phyloP scores from a whole-genome alignment of 2,797 vertebrate genomes.

The Rhynchonycteris naso region DNA sequence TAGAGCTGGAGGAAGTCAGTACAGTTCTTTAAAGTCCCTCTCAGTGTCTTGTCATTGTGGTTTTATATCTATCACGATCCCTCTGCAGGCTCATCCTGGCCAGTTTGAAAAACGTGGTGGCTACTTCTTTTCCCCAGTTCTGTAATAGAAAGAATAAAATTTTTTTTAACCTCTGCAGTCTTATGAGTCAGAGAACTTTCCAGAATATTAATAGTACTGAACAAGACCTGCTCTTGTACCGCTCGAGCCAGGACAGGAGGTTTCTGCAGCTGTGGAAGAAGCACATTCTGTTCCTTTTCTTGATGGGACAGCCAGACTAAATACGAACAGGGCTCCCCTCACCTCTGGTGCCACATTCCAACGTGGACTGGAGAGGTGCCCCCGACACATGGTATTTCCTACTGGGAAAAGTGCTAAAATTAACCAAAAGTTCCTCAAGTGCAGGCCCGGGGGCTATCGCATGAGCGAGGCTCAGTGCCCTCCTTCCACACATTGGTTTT shows the following conservation, averaged over 20 bases:
- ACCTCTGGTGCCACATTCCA: background rate
- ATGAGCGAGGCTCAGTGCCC: background rate
- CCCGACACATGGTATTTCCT: background rate
- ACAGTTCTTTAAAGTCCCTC: background rate
- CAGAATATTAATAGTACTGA: slow-evolving; percentile 30
- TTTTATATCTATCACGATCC: background rate
- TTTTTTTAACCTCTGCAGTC: background rate
- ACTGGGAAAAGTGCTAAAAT: background rate
- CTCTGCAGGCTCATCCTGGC: no score
- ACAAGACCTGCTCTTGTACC: background rate
- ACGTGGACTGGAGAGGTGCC: background rate
- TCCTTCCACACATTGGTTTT: background rate
- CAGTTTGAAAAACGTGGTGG: background rate
- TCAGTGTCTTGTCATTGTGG: background rate
- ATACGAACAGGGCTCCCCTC: background rate
- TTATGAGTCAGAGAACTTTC: slow-evolving; percentile 60
- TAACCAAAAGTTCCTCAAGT: background rate
- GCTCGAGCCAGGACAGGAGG: background rate
- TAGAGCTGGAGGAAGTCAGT: background rate
- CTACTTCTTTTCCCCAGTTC: background rate
- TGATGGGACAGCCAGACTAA: background rate
- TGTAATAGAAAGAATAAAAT: background rate
- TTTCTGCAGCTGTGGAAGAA: background rate
- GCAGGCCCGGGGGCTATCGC: background rate
- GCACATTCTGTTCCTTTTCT: slow-evolving; percentile 50